Conservation (phyloP, 2,888 invertebrate genomes). For the Eurois occulta region DNA sequence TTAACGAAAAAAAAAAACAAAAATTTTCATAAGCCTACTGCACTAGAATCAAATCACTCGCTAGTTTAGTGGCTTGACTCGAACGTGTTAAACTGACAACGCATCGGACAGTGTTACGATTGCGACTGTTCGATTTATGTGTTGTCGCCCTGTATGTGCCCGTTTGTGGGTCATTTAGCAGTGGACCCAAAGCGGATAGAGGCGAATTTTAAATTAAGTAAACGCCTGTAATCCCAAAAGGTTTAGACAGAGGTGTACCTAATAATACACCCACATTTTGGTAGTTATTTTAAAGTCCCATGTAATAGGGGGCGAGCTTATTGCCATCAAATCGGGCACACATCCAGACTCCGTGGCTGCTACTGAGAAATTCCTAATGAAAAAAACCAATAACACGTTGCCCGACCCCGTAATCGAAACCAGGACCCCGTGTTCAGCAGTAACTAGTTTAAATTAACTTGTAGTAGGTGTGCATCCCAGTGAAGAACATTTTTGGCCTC, state of each 20-base stretch:
- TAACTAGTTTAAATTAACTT: too few relatives aligned
- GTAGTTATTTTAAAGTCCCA: neutral
- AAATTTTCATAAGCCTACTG: neutral
- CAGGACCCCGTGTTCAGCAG: too few relatives aligned
- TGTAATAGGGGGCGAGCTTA: neutral
- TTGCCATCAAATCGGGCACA: neutral
- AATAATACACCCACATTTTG: neutral
- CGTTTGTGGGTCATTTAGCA: conserved; percentile 56
- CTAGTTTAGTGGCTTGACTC: conserved; percentile 49
- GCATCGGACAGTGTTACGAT: conserved; percentile 61
- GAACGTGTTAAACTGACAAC: conserved; percentile 68
- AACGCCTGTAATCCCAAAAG: neutral
- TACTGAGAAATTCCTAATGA: neutral
- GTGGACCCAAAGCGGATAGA: conserved; percentile 20
- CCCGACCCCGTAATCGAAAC: too few relatives aligned
- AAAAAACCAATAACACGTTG: neutral
- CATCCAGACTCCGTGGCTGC: neutral
- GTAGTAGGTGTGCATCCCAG: too few relatives aligned
- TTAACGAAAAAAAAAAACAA: too few relatives aligned
- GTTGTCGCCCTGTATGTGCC: conserved; percentile 42
- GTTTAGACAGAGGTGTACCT: neutral
- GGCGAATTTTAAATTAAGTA: conserved; percentile 22
- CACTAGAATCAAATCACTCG: conserved; percentile 28
- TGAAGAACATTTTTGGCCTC: too few relatives aligned
- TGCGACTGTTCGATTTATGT: conserved; percentile 69